Conservation (phyloP, 2,113 vertebrate species). For the Mionectes macconnelli region DNA sequence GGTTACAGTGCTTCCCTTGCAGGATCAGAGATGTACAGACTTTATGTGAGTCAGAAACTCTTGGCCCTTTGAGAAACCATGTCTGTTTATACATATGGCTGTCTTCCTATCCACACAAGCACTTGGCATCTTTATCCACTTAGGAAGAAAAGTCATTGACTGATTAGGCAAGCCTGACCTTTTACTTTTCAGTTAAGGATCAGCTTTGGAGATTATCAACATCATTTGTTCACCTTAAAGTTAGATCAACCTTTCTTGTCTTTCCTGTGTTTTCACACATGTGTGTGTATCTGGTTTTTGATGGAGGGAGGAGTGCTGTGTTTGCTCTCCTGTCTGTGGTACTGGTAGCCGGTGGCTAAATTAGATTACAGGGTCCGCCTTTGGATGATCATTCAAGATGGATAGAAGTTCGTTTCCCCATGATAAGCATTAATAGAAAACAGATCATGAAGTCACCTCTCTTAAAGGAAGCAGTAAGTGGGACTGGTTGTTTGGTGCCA, state of each 20-base stretch:
- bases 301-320: fast-evolving
- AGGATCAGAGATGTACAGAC: neutral
- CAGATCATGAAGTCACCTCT: neutral
- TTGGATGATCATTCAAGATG: neutral
- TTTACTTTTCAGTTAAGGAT: neutral
- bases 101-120: neutral
- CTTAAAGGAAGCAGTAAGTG: neutral
- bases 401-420: neutral
- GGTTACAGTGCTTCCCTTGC: neutral
- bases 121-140: neutral
- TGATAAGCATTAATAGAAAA: neutral
- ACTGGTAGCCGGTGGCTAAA: neutral
- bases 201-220: neutral
- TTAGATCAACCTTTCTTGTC: neutral
- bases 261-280: neutral
- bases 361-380: neutral
- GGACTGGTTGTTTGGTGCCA: neutral
- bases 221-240: neutral
- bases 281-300: neutral
- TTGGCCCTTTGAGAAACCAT: neutral
- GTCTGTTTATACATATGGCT: fast-evolving
- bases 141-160: neutral
- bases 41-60: neutral
- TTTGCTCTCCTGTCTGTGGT: neutral
- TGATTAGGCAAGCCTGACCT: neutral